These are phyloP conservation scores for Alethe diademata DNA, from an alignment of 2,113 vertebrate species.

Conservation along the genomic window DNA sequence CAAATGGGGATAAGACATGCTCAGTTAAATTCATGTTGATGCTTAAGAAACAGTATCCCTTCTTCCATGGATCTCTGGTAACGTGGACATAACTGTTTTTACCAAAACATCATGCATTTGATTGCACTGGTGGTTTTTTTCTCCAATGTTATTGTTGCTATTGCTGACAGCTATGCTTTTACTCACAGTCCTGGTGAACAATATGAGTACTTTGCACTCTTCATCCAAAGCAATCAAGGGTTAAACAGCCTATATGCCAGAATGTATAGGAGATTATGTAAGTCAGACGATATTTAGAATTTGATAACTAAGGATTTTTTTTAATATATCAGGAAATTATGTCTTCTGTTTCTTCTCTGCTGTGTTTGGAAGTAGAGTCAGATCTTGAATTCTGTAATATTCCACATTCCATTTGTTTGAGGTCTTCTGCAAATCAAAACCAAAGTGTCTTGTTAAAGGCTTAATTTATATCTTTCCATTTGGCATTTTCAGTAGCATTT, in stretches of 20 bases:
- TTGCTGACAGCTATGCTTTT: not conserved
- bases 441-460: not conserved
- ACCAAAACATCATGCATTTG: not conserved
- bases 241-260: not conserved
- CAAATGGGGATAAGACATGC: rapidly evolving
- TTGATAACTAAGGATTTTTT: not conserved
- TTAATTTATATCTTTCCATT: not conserved
- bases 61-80: not conserved
- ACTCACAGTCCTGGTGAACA: not conserved
- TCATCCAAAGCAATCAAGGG: not conserved
- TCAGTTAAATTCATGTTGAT: not conserved
- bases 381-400: not conserved
- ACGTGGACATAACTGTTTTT: not conserved
- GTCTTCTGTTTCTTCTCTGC: not conserved
- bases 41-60: not conserved
- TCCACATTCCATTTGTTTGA: not conserved
- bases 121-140: not conserved
- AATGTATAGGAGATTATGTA: too few relatives aligned
- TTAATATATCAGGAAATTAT: not conserved
- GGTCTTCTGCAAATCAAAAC: not conserved
- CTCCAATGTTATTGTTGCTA: not conserved
- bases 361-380: not conserved
- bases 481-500: not conserved
- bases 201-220: rapidly evolving
- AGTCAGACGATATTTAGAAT: not conserved